Evolutionary conservation across 2,888 invertebrate species (phyloP), one percentile per base, ranked within the genome.

Genomic region (Cephus pulcher): DNA sequence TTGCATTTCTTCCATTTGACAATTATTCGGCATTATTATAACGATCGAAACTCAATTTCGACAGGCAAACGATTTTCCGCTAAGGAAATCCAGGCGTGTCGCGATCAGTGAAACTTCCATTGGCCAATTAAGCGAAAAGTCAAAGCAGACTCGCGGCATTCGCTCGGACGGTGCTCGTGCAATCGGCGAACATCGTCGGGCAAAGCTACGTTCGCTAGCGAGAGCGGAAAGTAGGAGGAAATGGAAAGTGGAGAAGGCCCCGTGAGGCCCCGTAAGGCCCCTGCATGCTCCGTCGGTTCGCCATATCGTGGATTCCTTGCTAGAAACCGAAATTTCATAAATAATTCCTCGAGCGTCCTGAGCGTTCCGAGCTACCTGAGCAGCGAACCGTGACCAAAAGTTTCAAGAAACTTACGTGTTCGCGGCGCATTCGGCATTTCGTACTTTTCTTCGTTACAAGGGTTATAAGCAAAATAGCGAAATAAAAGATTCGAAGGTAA

Each of bases 271-370:
- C 37, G 11, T 35, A 11, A 35, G 35, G 35, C 35, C 12, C 35
- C 35, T 15, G 40, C 40, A 40, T 15, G 40, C 40, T 40, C 4
- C 15, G 40, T 4, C 40, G 40, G 40, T 40, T 40, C 40, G 40
- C 40, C 40, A 40, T 40, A 40, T 40, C 77, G 78, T 76, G 80
- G 83, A 87, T 87, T 86, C 84, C 84, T 82, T 80, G 77, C 80
- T 86, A 87, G 86, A 87, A 87, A 87, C 84, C 84, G 84, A 88
- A 88, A 88, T 86, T 87, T 87, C 83, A 87, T 84, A 84, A 85
- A 87, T 87, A 82, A 84, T 84, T 87, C 85, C 75, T 73, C 76
- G 75, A 74, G 80, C 81, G 82, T 82, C 80, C 79, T 76, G 71
- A 40, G 15, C 40, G 40, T 40, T 15, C 40, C 4, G 15, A 40